Conservation (phyloP, 1,140 invertebrate genomes). For the Diachasma alloeum region DNA sequence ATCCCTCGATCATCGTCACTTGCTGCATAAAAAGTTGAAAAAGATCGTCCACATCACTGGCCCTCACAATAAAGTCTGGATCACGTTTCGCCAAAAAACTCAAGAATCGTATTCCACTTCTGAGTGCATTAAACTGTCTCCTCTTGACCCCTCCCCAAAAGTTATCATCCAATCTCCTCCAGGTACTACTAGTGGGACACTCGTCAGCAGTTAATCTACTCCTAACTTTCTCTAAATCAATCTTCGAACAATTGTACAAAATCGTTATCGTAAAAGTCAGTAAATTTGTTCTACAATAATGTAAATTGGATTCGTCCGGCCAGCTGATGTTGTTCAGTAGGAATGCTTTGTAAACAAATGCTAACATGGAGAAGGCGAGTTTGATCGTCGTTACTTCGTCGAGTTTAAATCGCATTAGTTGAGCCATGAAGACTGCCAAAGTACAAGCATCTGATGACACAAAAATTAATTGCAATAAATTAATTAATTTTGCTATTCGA, state of each 20-base stretch:
- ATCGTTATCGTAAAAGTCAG: conserved; percentile 48
- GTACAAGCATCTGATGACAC: conserved; percentile 56
- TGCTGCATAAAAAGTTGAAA: conserved; percentile 52
- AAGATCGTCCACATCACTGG: conserved; percentile 48
- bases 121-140: conserved; percentile 44
- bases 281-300: conserved; percentile 51
- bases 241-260: conserved; percentile 39
- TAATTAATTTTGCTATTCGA: too few species aligned
- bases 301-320: conserved; percentile 38
- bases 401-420: conserved; percentile 49
- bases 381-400: conserved; percentile 50
- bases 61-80: conserved; percentile 47
- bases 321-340: conserved; percentile 41
- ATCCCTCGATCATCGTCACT: conserved; percentile 41
- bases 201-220: neutral
- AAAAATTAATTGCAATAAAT: too few species aligned
- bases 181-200: neutral
- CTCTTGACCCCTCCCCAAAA: conserved; percentile 44
- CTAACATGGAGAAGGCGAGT: conserved; percentile 45
- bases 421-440: conserved; percentile 51
- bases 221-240: conserved; percentile 1
- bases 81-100: conserved; percentile 52
- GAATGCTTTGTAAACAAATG: conserved; percentile 44
- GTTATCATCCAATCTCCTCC: conserved; percentile 26
- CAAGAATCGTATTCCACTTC: conserved; percentile 52